Evolutionary conservation across 2,888 invertebrate genomes (phyloP).

Genomic region (Melikaiella ostensackeni): DNA sequence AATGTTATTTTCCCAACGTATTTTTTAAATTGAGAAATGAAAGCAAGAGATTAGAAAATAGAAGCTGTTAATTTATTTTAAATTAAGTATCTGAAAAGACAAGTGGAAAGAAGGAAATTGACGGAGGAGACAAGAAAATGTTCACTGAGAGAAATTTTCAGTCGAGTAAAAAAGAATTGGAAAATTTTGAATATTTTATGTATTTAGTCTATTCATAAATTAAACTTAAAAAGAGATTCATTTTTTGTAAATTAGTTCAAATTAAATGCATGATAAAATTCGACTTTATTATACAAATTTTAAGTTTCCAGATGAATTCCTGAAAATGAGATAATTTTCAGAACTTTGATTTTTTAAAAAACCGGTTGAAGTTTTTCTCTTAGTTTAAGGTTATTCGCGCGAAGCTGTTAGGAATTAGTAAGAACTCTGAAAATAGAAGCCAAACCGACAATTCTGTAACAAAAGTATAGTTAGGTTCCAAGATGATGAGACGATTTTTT

Average conservation of each 20-base stretch:
- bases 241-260: not conserved
- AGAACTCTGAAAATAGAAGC: slow-evolving; percentile 41
- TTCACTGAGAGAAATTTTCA: not conserved
- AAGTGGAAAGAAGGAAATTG: not conserved
- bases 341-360: not conserved
- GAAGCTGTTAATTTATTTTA: not conserved
- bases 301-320: too few relatives aligned
- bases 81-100: not conserved
- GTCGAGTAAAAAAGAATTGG: not conserved
- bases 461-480: not conserved
- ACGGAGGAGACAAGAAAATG: slow-evolving; percentile 6
- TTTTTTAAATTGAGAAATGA: not conserved
- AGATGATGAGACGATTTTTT: slow-evolving; percentile 14
- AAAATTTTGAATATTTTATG: too few relatives aligned
- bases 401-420: slow-evolving; percentile 37
- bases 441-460: slow-evolving; percentile 31
- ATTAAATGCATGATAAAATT: too few relatives aligned
- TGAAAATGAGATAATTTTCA: not conserved
- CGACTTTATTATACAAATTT: not conserved
- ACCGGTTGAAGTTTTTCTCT: not conserved
- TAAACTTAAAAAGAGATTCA: not conserved
- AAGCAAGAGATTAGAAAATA: not conserved
- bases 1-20: not conserved
- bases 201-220: not conserved
- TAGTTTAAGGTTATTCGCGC: slow-evolving; percentile 26